Base-by-base conservation (phyloP, 1,140 invertebrate species). In the Samia ricini region DNA sequence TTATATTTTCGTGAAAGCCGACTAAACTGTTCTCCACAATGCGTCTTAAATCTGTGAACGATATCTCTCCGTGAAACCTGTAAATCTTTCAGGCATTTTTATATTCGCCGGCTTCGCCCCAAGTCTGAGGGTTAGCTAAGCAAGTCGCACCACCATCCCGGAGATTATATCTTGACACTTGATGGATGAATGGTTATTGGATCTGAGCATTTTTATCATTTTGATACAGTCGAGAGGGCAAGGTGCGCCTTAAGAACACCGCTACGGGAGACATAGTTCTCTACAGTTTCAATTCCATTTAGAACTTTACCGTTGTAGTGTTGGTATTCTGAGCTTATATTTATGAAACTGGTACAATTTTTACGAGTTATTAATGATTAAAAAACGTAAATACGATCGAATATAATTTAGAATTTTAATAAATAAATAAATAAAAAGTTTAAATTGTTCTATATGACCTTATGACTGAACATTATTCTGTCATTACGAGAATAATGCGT, bases 131-230 rank as follows among this genome's bases (percentile, higher is more conserved):
- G 84, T n/a, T n/a, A n/a, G n/a, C 84, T 88, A 86, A 88, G 84
- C 83, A 79, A 82, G 84, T 85, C 78, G 83, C 71, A 62, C 71
- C 72, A 60, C 65, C 66, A 69, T 74, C 83, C 84, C 82, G 73
- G 58, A 91, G 89, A 91, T 91, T 91, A 91, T 91, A 91, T 91
- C 90, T 91, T 88, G 90, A 91, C 90, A 90, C 83, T 85, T 91
- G 90, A 91, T 91, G 89, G 90, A 91, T 91, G 90, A 91, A 91
- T 91, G 90, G 89, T 91, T 91, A 91, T 91, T 91, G 89, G 89
- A 83, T 91, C 88, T 91, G 82, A 85, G 89, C 88, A 88, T 91
- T 89, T 91, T 91, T 91, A 91, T 91, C 89, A 90, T 91, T 90
- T 91, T 91, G 86, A 88, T 89, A 88, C 86, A 90, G 81, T 82